Conservation (phyloP, 2,113 vertebrate genomes). For the Anoplopoma fimbria region DNA sequence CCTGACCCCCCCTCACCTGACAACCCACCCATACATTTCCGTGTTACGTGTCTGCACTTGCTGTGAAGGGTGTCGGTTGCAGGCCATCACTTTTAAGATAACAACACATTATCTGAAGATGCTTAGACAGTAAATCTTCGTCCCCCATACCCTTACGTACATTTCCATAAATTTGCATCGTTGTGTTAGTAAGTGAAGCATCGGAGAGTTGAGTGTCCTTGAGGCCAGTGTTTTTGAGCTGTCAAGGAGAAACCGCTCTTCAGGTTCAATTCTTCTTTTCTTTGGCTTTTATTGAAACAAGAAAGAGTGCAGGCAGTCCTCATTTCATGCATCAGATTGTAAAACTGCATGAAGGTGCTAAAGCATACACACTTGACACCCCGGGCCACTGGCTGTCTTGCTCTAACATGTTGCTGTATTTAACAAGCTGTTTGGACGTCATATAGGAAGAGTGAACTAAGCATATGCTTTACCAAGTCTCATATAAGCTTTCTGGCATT, state of each 20-base stretch:
- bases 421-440: slow-evolving; percentile 39
- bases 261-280: slow-evolving; percentile 1
- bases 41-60: slow-evolving; percentile 7
- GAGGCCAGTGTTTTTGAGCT: slow-evolving; percentile 52
- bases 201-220: slow-evolving; percentile 65
- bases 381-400: not conserved
- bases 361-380: slow-evolving; percentile 22
- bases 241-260: slow-evolving; percentile 63
- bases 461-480: slow-evolving; percentile 11
- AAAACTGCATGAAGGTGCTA: slow-evolving; percentile 33
- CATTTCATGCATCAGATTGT: slow-evolving; percentile 51
- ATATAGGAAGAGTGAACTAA: slow-evolving; percentile 4
- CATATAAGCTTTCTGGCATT: not conserved
- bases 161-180: slow-evolving; percentile 74
- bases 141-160: slow-evolving; percentile 24
- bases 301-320: slow-evolving; percentile 15
- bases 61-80: slow-evolving; percentile 29
- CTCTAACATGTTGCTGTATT: slow-evolving; percentile 20
- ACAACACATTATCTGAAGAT: slow-evolving; percentile 56
- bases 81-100: slow-evolving; percentile 51
- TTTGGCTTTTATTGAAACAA: slow-evolving; percentile 32
- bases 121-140: slow-evolving; percentile 56
- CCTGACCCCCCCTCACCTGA: not conserved
- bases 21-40: not conserved
- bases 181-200: slow-evolving; percentile 49